Evolutionary conservation across 2,888 invertebrate genomes (phyloP), one percentile per base, ranked within the genome.

Genomic region (Seira ritae): DNA sequence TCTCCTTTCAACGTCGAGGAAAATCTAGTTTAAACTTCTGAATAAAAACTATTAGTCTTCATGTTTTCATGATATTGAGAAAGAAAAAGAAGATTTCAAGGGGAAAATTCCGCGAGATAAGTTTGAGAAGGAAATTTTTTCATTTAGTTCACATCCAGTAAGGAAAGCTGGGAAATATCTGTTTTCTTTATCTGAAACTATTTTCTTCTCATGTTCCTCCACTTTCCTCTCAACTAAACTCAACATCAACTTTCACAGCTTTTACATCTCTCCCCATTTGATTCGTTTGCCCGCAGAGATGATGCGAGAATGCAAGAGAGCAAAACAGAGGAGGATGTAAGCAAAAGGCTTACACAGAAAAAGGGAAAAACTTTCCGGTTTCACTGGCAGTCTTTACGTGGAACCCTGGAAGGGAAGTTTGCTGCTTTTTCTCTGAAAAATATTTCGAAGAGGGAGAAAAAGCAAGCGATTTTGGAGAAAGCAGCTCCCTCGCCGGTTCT

Each of bases 371-470:
- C 81, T 81, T 81, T 81, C 81, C 81, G 76, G 81, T 72, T 76
- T 60, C 24, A 23, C 76, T 76, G 76, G 76, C 81, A 81, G 81
- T 81, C 81, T 81, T 74, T 76, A 67, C 81, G 24, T 19, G 67
- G 81, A 81, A 72, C 76, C 81, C 81, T 81, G 76, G 76, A 81
- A 81, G 81, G 81, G 81, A 81, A 81, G 81, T 81, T 81, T 81
- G 81, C 81, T 76, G 81, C 81, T 76, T 81, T 81, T 81, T 81
- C 76, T 67, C 72, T 62, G 31, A 31, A 31, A 31, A 31, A 4
- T 31, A 4, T 31, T n/a, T n/a, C 6, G 17, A n/a, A 65, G 15
- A 68, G 15, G 69, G 31, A 74, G 50, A 70, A 70, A 79, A 73
- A 73, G 80, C 80, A 67, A 62, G 76, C 66, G 62, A 12, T 8